phyloP scores from a whole-genome alignment of 2,797 vertebrate species.

The Mallotus villosus region DNA sequence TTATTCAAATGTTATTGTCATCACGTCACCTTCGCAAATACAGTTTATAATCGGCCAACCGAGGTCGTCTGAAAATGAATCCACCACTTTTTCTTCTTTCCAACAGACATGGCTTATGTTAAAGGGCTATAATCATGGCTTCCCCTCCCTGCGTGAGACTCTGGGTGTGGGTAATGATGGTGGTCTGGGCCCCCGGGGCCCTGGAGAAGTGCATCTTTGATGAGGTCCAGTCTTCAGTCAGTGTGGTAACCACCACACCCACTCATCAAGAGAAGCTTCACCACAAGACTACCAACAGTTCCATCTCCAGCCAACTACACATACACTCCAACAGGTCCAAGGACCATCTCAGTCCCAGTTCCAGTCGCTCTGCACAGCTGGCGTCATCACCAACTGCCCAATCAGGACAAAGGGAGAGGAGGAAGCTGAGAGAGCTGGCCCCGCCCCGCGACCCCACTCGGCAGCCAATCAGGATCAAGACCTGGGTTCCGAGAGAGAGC shows the following conservation, averaged over 20 bases:
- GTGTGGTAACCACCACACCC: slow-evolving; percentile 49
- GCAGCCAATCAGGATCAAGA: slow-evolving; percentile 77
- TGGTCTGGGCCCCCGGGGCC: slow-evolving; percentile 34
- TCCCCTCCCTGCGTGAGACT: slow-evolving; percentile 23
- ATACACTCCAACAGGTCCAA: neutral
- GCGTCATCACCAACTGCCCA: neutral
- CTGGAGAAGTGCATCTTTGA: slow-evolving; percentile 72
- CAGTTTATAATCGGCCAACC: too few species aligned
- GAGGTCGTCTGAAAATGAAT: neutral
- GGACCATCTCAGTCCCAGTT: neutral
- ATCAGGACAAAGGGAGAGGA: neutral
- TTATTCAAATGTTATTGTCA: too few species aligned
- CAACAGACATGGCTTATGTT: slow-evolving; percentile 19
- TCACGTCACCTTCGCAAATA: too few species aligned
- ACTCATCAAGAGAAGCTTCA: slow-evolving; percentile 4
- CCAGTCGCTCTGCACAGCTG: neutral
- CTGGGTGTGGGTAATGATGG: slow-evolving; percentile 43
- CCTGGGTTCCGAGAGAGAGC: slow-evolving; percentile 62
- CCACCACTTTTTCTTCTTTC: slow-evolving; percentile 13
- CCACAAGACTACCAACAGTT: slow-evolving; percentile 1
- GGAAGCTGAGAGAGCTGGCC: neutral
- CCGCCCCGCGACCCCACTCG: slow-evolving; percentile 14
- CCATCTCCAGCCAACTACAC: neutral
- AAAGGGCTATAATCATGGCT: slow-evolving; percentile 28
- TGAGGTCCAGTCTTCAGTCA: slow-evolving; percentile 62